Base-by-base conservation (phyloP, 1,140 invertebrate species). In the Geopemphigus sp. region DNA sequence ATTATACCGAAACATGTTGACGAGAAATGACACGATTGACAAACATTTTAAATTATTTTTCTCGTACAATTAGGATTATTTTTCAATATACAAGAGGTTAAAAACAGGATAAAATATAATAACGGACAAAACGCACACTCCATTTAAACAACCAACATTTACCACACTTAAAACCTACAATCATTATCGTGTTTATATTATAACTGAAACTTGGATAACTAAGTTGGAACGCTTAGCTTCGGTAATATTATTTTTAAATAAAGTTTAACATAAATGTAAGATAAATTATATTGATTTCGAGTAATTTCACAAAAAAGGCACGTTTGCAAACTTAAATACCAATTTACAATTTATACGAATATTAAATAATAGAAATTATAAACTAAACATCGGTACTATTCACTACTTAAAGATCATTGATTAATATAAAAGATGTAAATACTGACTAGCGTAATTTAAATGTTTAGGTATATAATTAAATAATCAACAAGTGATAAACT, bases 401-500 rank as follows among this genome's bases (percentile, higher is more conserved):
- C 59, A 76, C 72, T 59, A 76, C 22, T 39, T 74, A 57, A 73
- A 70, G 47, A 57, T 74, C 54, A 74, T 26, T 17, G 26, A 73
- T 74, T 57, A 57, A 15, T 57, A 74, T 57, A 39, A 76, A 76
- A 76, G 56, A 59, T 76, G 12, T 76, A 39, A 59, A 39, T 76
- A 24, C 24, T 76, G 72, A 76, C 72, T 76, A 76, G 72, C 54
- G n/a, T 76, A 45, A 24, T n/a, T 39, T 59, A 26, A 57, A 76
- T 39, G 0, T 45, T 24, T 26, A 39, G 32, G 50, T 74, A 74
- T 32, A 19, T 57, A 66, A 5, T 26, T 39, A 24, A 50, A 2
- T 26, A 22, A 50, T 70, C 22, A 53, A 3, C 15, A 68, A 72
- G 24, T 72, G 22, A 50, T 68, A 10, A n/a, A 72, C 53, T 19